phyloP scores from a whole-genome alignment of 1,140 invertebrate species.

The Euschistus heros region DNA sequence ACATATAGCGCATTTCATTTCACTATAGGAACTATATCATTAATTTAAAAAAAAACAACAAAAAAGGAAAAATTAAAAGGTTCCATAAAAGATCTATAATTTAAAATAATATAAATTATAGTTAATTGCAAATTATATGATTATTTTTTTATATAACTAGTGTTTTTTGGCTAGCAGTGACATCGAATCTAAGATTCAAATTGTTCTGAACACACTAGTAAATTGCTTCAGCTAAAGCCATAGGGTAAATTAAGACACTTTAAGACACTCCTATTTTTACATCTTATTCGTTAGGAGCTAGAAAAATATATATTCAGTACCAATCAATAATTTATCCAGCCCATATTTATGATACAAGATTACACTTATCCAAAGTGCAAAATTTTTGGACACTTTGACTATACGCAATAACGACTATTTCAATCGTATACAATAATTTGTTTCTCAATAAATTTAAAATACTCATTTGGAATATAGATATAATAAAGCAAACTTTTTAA shows the following conservation, averaged over 20 bases:
- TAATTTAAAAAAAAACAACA: neutral
- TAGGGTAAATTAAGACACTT: slow-evolving; percentile 2
- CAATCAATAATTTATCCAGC: neutral
- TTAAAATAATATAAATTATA: neutral
- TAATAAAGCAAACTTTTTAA: neutral
- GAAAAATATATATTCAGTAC: slow-evolving; percentile 6
- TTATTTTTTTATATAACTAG: neutral
- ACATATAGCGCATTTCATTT: neutral
- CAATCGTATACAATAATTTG: slow-evolving; percentile 8
- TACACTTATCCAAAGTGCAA: neutral
- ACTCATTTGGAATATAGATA: neutral
- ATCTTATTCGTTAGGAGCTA: neutral
- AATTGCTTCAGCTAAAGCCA: neutral
- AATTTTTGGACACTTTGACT: neutral
- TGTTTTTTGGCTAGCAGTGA: neutral
- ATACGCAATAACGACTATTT: neutral
- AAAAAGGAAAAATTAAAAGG: neutral
- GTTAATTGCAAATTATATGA: neutral
- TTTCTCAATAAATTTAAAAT: neutral
- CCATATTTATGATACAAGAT: neutral
- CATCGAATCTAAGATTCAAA: neutral
- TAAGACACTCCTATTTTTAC: neutral
- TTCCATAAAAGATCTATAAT: neutral
- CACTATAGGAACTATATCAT: slow-evolving; percentile 4
- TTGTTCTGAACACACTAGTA: slow-evolving; percentile 2